Conservation (phyloP, 2,797 vertebrate genomes). For the Orientallactaga sibirica region DNA sequence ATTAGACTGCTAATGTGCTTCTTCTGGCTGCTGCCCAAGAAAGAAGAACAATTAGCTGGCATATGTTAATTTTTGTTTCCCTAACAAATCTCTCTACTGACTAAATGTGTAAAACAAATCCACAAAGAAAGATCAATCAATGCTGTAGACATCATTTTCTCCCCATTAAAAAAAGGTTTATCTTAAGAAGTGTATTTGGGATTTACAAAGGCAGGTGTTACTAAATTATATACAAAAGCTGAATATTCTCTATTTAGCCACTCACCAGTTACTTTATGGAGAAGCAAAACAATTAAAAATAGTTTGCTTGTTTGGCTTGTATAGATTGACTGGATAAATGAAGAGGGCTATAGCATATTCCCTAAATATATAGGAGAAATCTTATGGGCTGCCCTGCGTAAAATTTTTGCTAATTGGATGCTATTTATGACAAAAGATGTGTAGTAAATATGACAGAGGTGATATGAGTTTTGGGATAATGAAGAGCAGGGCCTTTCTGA, state of each 20-base stretch:
- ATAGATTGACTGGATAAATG: constrained; percentile 83
- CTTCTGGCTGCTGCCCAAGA: constrained; percentile 94
- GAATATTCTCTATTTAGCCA: constrained; percentile 85
- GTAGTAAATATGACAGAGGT: constrained; percentile 92
- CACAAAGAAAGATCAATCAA: constrained; percentile 94
- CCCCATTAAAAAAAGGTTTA: constrained; percentile 92
- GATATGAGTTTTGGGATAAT: constrained; percentile 90
- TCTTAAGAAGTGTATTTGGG: constrained; percentile 90
- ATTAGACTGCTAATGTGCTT: constrained; percentile 92
- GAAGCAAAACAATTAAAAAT: constrained; percentile 84
- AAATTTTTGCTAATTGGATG: constrained; percentile 92
- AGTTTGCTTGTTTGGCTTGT: constrained; percentile 84
- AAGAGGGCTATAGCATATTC: constrained; percentile 85
- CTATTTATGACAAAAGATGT: constrained; percentile 93
- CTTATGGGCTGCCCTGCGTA: constrained; percentile 88
- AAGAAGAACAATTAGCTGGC: constrained; percentile 95
- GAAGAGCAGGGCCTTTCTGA: constrained; percentile 88
- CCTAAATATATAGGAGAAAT: constrained; percentile 87
- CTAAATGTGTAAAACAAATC: constrained; percentile 94
- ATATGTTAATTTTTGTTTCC: constrained; percentile 96
- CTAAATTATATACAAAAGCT: constrained; percentile 86
- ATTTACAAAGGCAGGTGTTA: constrained; percentile 91
- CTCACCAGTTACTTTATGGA: constrained; percentile 82
- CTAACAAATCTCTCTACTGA: constrained; percentile 94
- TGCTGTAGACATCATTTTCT: constrained; percentile 91